Percentiles rank a stretch among this genome's conserved stretches.
Evolutionary conservation across 2,797 vertebrate genomes (phyloP).

Genomic region (Potorous gilbertii): DNA sequence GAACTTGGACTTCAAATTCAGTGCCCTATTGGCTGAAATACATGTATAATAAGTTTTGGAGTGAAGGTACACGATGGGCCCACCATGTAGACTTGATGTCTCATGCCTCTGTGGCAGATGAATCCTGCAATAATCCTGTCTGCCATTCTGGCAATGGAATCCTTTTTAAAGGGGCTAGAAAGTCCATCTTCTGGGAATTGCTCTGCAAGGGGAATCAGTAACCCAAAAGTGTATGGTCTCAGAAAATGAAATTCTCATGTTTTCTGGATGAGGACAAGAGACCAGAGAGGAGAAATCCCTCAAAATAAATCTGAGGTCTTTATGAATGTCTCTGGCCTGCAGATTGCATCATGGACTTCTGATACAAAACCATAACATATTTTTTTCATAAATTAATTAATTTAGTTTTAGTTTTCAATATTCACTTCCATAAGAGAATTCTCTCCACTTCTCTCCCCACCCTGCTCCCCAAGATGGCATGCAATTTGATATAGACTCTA

Average conservation of each 20-base stretch:
- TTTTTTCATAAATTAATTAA: no score
- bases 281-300: neutral
- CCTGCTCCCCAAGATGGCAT: no score
- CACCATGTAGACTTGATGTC: neutral
- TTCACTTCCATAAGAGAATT: no score
- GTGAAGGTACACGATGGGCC: neutral
- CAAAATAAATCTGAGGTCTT: neutral
- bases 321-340: neutral
- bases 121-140: neutral
- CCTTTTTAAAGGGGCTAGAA: neutral
- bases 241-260: neutral
- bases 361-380: neutral
- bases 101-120: neutral
- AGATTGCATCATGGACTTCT: neutral
- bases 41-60: neutral
- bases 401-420: no score
- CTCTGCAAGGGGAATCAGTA: neutral
- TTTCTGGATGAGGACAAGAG: neutral
- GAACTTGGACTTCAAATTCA: neutral
- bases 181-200: neutral
- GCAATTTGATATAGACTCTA: no score
- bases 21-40: neutral
- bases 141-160: neutral
- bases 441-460: no score
- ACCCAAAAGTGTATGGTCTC: neutral